Percentiles rank a stretch among this genome's conserved stretches.
Evolutionary conservation across 2,888 invertebrate species (phyloP).

Genomic region (Argynnis bischoffii): DNA sequence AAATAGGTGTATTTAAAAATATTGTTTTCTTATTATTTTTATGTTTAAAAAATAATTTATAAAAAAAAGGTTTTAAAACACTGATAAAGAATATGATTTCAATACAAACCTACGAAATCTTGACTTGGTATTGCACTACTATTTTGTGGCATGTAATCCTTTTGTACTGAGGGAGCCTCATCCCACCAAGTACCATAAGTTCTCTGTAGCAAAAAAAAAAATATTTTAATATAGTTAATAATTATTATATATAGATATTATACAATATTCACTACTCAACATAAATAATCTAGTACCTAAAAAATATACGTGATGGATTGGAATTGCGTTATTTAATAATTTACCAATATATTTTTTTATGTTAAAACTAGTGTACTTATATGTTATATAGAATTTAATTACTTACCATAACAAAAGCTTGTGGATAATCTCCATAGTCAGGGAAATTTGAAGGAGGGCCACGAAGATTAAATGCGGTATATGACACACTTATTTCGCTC

Average conservation of each 20-base stretch:
- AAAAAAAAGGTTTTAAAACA: no score
- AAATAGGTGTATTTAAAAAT: constrained; percentile 1
- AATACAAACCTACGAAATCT: constrained; percentile 87
- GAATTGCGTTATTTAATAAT: no score
- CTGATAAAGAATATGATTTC: no score
- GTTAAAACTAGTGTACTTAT: no score
- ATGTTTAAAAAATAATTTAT: background rate
- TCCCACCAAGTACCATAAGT: constrained; percentile 94
- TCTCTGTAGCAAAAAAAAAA: constrained; percentile 84
- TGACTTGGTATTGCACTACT: constrained; percentile 85
- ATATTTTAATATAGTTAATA: constrained; percentile 30
- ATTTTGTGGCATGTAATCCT: constrained; percentile 89
- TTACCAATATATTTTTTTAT: no score
- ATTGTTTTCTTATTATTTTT: background rate
- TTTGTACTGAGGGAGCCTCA: constrained; percentile 86
- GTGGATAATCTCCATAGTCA: constrained; percentile 94
- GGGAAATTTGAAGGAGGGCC: constrained; percentile 94
- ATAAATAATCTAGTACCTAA: no score
- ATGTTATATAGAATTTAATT: background rate
- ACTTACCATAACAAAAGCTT: constrained; percentile 93
- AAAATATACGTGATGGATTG: no score
- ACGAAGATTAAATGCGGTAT: constrained; percentile 92
- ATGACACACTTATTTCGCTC: constrained; percentile 92
- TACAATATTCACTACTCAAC: constrained; percentile 2
- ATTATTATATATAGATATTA: constrained; percentile 25